Base-by-base conservation (phyloP, 2,113 vertebrate genomes). In the Antigone vipio region DNA sequence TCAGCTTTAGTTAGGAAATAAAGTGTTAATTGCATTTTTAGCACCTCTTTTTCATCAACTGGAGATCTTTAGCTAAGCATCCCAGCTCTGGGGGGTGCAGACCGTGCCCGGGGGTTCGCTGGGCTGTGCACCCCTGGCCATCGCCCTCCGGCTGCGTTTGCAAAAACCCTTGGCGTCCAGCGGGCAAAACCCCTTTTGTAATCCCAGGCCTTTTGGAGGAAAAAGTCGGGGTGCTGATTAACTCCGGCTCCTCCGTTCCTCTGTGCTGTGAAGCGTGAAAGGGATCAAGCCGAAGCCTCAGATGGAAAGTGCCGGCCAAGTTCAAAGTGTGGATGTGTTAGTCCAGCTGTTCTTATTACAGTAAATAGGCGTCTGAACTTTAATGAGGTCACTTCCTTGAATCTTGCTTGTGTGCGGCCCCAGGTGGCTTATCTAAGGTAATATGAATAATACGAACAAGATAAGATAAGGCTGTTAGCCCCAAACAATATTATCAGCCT, bases 361-460 rank as follows among this genome's bases (percentile, higher is more conserved):
- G 87, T 92, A 95, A 88, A 87, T 95, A 82, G 93, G 68, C 19
- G 18, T 35, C 96, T 95, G 96, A 96, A 95, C 97, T 91, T 95
- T 87, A 95, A 95, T 89, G 94, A 96, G 97, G 96, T 95, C 96
- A 96, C 92, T 92, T 80, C 93, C 94, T 92, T 75, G 89, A 79
- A 55, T 88, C 82, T 72, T 80, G 92, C 93, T 80, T 85, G 92
- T 92, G 80, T 40, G 16, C 30, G 2, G 62, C 68, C 91, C 94
- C 95, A 44, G 86, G 93, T 68, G 80, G 59, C 92, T 97, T 96
- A 96, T 95, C 97, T 77, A 45, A 21, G 78, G 58, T 93, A 71
- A 86, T 89, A 81, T 88, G 88, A 90, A 95, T 89, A 95, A 87
- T 97, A 94, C 8, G 91, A 77, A 71, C 89, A 91, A 95, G 91